Base-by-base conservation (phyloP, 2,797 vertebrate genomes). In the Poeciliopsis turneri region DNA sequence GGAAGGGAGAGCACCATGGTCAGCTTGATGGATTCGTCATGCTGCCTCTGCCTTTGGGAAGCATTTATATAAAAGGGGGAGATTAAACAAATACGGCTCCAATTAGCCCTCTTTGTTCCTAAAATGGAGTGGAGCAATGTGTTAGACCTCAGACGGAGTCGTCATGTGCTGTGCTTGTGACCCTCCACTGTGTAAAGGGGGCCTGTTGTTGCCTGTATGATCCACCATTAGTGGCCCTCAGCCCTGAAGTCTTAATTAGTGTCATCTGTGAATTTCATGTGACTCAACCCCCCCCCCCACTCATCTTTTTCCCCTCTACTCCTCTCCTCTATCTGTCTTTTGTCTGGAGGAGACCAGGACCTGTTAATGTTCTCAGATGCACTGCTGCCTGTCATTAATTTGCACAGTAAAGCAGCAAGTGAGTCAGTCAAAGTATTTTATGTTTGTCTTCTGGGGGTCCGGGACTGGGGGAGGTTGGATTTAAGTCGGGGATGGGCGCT, bases 101-200 rank as follows among this genome's bases (percentile, higher is more conserved):
- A 82, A 72, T 83, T 82, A 77, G 72, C 55, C 16, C 25, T 43
- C 76, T 77, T 82, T 85, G 82, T 87, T 77, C 75, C 80, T 79
- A 59, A 69, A 55, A 57, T 74, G 75, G 46, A 74, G 74, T 68
- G 69, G 57, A 76, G 77, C 66, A 28, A 77, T 73, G 77, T 72
- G 74, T 70, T 69, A 36, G 69, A 79, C 74, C 78, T 84, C 47
- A 61, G 76, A 85, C 80, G 83, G 75, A 57, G 78, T 84, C 87
- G 93, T 93, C 93, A 89, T 91, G 89, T 93, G 91, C 80, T 88
- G 82, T 82, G 84, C 90, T 87, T 86, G 87, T 86, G 93, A 92
- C 89, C 92, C 78, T 89, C 75, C 74, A 86, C 78, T 90, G 85
- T 90, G 84, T 92, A 84, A 90, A 93, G 88, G 87, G 83, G 83